phyloP scores from a whole-genome alignment of 2,888 invertebrate genomes.

The Iphiclides podalirius region DNA sequence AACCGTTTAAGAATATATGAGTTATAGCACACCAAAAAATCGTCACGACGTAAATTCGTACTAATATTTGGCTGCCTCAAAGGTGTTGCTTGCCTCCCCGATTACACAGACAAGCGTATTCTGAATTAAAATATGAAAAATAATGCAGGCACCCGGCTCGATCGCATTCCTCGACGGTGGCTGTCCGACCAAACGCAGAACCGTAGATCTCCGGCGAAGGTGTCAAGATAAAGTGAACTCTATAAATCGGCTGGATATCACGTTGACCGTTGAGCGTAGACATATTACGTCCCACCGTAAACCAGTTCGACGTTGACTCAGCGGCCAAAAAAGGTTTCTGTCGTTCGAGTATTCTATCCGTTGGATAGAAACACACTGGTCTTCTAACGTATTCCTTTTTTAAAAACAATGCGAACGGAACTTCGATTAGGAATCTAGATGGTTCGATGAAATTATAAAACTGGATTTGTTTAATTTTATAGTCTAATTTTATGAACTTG shows the following conservation, averaged over 20 bases:
- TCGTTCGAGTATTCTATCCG: slow-evolving; percentile 19
- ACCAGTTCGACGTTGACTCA: slow-evolving; percentile 50
- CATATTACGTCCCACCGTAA: slow-evolving; percentile 37
- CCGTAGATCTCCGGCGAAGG: slow-evolving; percentile 17
- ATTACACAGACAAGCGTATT: not conserved
- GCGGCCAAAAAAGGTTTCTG: slow-evolving; percentile 37
- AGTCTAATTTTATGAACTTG: not conserved
- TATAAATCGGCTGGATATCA: slow-evolving; percentile 41
- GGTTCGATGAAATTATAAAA: not conserved
- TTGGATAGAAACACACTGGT: slow-evolving; percentile 1
- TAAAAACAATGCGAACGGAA: not conserved
- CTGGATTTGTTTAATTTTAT: not conserved
- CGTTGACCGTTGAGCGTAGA: slow-evolving; percentile 41
- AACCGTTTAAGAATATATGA: too few relatives aligned
- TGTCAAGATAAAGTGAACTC: slow-evolving; percentile 28
- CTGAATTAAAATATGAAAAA: slow-evolving; percentile 22
- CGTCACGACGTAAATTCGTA: not conserved
- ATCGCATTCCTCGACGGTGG: slow-evolving; percentile 38
- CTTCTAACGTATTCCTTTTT: slow-evolving; percentile 1
- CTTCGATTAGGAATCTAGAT: not conserved
- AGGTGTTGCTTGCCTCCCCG: not conserved
- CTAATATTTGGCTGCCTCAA: not conserved
- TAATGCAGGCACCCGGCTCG: slow-evolving; percentile 33
- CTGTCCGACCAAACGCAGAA: slow-evolving; percentile 28
- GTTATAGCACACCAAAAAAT: too few relatives aligned